Base-by-base conservation (phyloP, 2,888 invertebrate species). In the Ormyrus pomaceus region DNA sequence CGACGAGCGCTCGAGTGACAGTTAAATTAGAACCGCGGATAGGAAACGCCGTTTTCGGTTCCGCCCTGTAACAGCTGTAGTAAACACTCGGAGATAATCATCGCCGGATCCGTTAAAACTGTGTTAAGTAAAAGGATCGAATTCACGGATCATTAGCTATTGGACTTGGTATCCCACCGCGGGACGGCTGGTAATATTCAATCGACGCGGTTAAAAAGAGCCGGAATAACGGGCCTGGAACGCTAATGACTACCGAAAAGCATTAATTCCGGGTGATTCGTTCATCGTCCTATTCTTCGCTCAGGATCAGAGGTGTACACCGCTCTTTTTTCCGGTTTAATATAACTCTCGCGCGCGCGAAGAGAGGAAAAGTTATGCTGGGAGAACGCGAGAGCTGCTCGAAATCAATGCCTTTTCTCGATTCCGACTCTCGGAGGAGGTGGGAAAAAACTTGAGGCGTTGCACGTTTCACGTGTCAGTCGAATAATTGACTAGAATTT, bases 71-170 rank as follows among this genome's bases (percentile, higher is more conserved):
- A 34, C 34, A 4, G 34, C 34, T 34, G 19, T 13, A 58, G 13
- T 71, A 71, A 71, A 61, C 61, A 72, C 61, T 53, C 45, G 48
- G 9, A 45, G 34, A 1, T 34, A 68, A n/a, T 34, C 34, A 4
- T 34, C 11, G 6, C 11, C 11, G n/a, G 61, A 62, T 51, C 74
- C 19, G 34, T 45, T 59, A 68, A 51, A 59, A 13, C 34, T 11
- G 62, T 56, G 55, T 51, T 55, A 59, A 76, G 53, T 68, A 61
- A 76, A 69, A 76, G 69, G 48, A 46, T n/a, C 48, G 9, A 51
- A 56, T 56, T 64, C 34, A 70, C n/a, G 62, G 56, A 50, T 34
- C 62, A 55, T 77, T 77, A 64, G 64, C 10, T 56, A 4, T 56
- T 50, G 13, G 34, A 34, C 59, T 46, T 13, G 45, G 45, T 59